Percentiles rank a stretch among this genome's conserved stretches.
Evolutionary conservation across 2,113 vertebrate genomes (phyloP).

Genomic region (Otis tarda): DNA sequence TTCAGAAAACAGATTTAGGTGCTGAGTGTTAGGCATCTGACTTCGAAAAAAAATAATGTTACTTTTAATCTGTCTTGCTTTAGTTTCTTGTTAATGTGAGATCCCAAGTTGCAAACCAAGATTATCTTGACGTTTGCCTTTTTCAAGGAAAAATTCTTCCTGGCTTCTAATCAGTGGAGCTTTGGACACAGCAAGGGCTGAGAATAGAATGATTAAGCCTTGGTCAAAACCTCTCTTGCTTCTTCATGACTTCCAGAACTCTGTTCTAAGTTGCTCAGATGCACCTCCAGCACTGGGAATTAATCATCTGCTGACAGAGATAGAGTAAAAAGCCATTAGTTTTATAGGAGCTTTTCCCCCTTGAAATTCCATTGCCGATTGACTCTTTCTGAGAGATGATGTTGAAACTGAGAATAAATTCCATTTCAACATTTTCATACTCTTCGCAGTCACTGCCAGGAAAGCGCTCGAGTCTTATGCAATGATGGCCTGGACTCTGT

Average conservation of each 20-base stretch:
- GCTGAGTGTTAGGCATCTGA: neutral
- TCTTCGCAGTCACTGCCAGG: slow-evolving; percentile 38
- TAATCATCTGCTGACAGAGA: slow-evolving; percentile 50
- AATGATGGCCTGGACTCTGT: slow-evolving; percentile 27
- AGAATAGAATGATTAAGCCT: slow-evolving; percentile 36
- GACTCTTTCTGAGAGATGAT: slow-evolving; percentile 47
- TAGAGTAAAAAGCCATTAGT: slow-evolving; percentile 15
- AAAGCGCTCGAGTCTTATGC: slow-evolving; percentile 28
- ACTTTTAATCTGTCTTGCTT: neutral
- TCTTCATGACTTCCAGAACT: slow-evolving; percentile 53
- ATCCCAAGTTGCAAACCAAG: slow-evolving; percentile 11
- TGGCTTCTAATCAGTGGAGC: neutral
- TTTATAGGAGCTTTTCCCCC: slow-evolving; percentile 20
- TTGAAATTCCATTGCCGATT: slow-evolving; percentile 42
- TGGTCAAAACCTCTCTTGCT: neutral
- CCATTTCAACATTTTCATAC: slow-evolving; percentile 55
- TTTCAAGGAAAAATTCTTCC: slow-evolving; percentile 25
- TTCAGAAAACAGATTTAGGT: neutral
- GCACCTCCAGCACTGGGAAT: slow-evolving; percentile 48
- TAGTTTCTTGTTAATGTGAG: neutral
- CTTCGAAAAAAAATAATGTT: neutral
- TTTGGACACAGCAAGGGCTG: slow-evolving; percentile 8
- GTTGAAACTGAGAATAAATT: slow-evolving; percentile 53
- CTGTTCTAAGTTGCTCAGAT: neutral
- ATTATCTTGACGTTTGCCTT: neutral